Percentiles rank a stretch among this genome's conserved stretches.
Conservation (phyloP, 2,113 vertebrate species). For the Cheilinus undulatus region DNA sequence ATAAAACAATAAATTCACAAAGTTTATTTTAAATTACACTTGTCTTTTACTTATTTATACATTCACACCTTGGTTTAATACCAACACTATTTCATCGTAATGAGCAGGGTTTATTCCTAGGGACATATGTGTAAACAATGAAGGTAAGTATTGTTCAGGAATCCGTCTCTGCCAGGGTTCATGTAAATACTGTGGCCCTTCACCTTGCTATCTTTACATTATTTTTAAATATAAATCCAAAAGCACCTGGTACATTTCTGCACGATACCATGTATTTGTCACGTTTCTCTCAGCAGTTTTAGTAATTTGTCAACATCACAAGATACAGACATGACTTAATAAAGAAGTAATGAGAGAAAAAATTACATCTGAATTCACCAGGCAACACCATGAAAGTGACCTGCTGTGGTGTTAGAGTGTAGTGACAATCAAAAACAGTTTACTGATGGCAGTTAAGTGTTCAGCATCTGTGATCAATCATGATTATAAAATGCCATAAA, state of each 20-base stretch:
- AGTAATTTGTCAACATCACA: background rate
- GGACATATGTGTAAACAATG: too few species aligned
- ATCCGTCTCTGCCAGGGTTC: background rate
- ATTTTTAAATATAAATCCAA: slow-evolving; percentile 30
- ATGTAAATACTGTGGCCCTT: slow-evolving; percentile 1
- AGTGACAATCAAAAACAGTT: too few species aligned
- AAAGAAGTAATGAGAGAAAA: background rate
- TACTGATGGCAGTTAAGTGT: too few species aligned
- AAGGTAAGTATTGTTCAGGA: background rate
- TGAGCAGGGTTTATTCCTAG: too few species aligned
- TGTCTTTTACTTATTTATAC: slow-evolving; percentile 62
- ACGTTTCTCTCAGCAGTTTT: too few species aligned
- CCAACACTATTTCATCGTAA: too few species aligned
- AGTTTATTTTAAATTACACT: slow-evolving; percentile 87
- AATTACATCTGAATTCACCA: background rate
- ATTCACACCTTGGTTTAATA: background rate
- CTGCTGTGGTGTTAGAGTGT: too few species aligned
- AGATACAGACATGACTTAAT: background rate
- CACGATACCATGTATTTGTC: too few species aligned
- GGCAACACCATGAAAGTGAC: background rate
- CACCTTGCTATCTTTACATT: slow-evolving; percentile 24
- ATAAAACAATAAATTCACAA: slow-evolving; percentile 88
- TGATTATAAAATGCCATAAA: too few species aligned
- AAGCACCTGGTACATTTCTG: slow-evolving; percentile 8
- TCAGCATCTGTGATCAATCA: too few species aligned